Evolutionary conservation across 2,113 vertebrate genomes (phyloP).

Genomic region (Anguilla japonica): DNA sequence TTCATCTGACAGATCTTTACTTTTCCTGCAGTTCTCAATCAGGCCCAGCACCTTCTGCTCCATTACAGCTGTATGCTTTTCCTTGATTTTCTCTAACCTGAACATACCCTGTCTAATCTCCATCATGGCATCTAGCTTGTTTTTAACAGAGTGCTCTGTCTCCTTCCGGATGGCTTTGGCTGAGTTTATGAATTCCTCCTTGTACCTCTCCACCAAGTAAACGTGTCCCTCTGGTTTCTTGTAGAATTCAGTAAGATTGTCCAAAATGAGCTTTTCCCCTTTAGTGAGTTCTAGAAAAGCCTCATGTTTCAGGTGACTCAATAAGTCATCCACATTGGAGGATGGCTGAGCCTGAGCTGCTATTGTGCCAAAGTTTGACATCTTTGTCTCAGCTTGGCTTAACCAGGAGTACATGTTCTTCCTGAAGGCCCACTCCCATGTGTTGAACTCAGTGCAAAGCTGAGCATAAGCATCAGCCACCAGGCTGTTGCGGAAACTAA

Average conservation of each 20-base stretch:
- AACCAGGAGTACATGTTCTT: conserved; percentile 33
- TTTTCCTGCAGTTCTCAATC: conserved; percentile 28
- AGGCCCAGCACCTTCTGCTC: conserved; percentile 28
- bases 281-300: neutral
- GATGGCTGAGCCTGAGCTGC: conserved; percentile 14
- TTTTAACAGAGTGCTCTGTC: conserved; percentile 18
- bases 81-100: conserved; percentile 24
- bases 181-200: conserved; percentile 36
- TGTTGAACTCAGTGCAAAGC: conserved; percentile 37
- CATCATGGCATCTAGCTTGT: conserved; percentile 26
- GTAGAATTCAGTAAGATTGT: conserved; percentile 36
- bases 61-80: conserved; percentile 30
- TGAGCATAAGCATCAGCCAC: conserved; percentile 44
- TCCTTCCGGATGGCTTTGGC: conserved; percentile 15
- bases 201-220: conserved; percentile 42
- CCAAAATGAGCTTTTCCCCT: conserved; percentile 28
- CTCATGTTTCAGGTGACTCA: neutral
- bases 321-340: conserved; percentile 18
- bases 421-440: conserved; percentile 41
- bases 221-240: conserved; percentile 25
- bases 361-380: conserved; percentile 52
- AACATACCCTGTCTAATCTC: conserved; percentile 31
- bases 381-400: conserved; percentile 45
- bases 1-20: neutral
- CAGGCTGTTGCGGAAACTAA: conserved; percentile 48